Base-by-base conservation (phyloP, 1,140 invertebrate genomes). In the Ceratosolen solmsi region DNA sequence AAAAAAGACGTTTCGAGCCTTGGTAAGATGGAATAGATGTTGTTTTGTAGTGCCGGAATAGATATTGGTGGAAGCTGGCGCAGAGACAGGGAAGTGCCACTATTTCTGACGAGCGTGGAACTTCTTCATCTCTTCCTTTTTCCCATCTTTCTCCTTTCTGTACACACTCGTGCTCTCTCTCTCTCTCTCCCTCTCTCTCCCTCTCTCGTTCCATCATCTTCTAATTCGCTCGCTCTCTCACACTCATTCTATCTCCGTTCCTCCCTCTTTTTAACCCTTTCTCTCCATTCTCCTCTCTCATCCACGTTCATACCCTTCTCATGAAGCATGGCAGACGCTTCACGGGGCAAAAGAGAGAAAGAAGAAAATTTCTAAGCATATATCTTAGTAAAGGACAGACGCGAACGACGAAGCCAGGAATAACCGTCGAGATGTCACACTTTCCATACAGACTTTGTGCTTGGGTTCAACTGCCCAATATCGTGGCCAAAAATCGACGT, bases 21-120 rank as follows among this genome's bases (percentile, higher is more conserved):
- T 75, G 76, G 82, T 54, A 46, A 68, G 75, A 78, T 63, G 70
- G 76, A 79, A 68, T 79, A 87, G 87, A 86, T 88, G 92, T 91
- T 91, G 89, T 92, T 91, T 91, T 90, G 89, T 88, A 89, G 88
- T 79, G 90, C 91, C 87, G 89, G 90, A 92, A 92, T 92, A 91
- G 90, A 92, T 92, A 91, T 91, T 86, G 89, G 89, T 86, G 86
- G 86, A 20, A 54, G 33, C 89, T 90, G 89, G 87, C 87, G 87
- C 84, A 86, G 87, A 89, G 88, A 89, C 87, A 89, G 89, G 89
- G 85, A 90, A 90, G 88, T 90, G 89, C 88, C 90, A 92, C 90
- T 92, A 92, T 92, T 92, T 92, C 89, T 92, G 91, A 92, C 88
- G 90, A 87, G 87, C 87, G 71, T 71, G 70, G 71, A 81, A 70